Percentiles rank a stretch among this genome's conserved stretches.
These are phyloP conservation scores for Cyrtonyx montezumae DNA, from an alignment of 2,113 vertebrate species.

Conservation along the genomic window DNA sequence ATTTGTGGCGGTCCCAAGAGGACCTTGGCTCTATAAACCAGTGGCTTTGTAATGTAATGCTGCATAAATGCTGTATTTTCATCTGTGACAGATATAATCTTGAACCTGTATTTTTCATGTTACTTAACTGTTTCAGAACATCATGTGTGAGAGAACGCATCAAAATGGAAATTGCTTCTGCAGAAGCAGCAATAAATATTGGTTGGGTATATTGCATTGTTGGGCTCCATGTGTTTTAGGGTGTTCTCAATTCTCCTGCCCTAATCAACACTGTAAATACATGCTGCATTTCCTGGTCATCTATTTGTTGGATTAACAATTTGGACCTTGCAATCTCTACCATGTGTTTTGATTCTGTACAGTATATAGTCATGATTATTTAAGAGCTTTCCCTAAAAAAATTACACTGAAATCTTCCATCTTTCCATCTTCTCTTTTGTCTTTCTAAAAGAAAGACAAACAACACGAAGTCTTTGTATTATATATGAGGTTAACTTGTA, in stretches of 20 bases:
- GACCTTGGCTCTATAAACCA: constrained; percentile 71
- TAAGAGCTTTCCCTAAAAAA: background rate
- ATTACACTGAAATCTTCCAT: background rate
- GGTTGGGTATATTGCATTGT: constrained; percentile 59
- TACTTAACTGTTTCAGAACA: constrained; percentile 78
- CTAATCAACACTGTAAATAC: constrained; percentile 63
- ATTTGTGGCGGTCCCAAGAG: constrained; percentile 63
- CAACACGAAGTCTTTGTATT: background rate
- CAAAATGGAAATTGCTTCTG: constrained; percentile 82
- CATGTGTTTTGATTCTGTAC: constrained; percentile 26
- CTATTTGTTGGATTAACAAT: constrained; percentile 55
- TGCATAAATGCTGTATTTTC: constrained; percentile 80
- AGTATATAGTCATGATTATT: background rate
- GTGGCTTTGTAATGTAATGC: constrained; percentile 77
- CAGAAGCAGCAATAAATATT: constrained; percentile 79
- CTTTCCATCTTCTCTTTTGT: no score
- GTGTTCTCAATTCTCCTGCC: constrained; percentile 48
- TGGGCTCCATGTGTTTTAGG: constrained; percentile 62
- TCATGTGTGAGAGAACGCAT: constrained; percentile 71
- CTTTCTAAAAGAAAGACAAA: background rate
- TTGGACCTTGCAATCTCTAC: constrained; percentile 43
- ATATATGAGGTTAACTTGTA: background rate
- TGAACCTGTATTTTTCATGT: constrained; percentile 78
- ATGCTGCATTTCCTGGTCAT: constrained; percentile 1
- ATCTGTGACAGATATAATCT: constrained; percentile 79